A percentile compares a stretch with the other conserved stretches of the same genome.
Evolutionary conservation across 2,888 invertebrate genomes (phyloP).

Genomic region (Leptopilina syphax): DNA sequence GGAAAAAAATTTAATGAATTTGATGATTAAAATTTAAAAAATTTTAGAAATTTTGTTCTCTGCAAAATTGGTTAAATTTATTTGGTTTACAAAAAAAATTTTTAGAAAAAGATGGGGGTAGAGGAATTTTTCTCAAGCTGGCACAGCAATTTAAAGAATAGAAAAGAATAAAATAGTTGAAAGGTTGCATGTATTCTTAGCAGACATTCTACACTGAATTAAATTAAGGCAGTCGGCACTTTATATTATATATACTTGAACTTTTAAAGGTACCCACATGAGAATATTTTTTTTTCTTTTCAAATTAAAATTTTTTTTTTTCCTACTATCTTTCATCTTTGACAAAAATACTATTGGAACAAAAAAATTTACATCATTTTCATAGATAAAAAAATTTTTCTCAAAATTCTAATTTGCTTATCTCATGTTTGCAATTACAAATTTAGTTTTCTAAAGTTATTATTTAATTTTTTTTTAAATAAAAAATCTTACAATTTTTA

Average conservation of each 20-base stretch:
- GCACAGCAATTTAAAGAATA: background rate
- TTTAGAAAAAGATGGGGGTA: background rate
- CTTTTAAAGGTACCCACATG: background rate
- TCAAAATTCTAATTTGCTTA: no score
- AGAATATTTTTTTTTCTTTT: background rate
- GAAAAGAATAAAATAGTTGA: constrained; percentile 18
- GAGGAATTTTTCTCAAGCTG: background rate
- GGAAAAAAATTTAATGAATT: no score
- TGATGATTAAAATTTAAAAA: no score
- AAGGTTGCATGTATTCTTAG: constrained; percentile 33
- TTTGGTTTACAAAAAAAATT: no score
- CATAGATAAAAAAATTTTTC: no score
- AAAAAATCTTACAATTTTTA: background rate
- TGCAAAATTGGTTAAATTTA: no score
- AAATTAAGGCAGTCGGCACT: constrained; percentile 8
- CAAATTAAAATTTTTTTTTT: background rate
- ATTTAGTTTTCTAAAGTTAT: no score
- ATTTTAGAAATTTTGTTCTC: no score
- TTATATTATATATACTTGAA: constrained; percentile 7
- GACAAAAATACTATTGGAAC: background rate
- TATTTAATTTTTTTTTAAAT: background rate
- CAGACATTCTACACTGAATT: constrained; percentile 16
- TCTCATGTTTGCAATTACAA: no score
- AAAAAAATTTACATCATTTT: background rate
- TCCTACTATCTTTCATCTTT: background rate